These are phyloP conservation scores for Nymphalis c-album DNA, from an alignment of 2,888 invertebrate genomes.

Conservation along the genomic window DNA sequence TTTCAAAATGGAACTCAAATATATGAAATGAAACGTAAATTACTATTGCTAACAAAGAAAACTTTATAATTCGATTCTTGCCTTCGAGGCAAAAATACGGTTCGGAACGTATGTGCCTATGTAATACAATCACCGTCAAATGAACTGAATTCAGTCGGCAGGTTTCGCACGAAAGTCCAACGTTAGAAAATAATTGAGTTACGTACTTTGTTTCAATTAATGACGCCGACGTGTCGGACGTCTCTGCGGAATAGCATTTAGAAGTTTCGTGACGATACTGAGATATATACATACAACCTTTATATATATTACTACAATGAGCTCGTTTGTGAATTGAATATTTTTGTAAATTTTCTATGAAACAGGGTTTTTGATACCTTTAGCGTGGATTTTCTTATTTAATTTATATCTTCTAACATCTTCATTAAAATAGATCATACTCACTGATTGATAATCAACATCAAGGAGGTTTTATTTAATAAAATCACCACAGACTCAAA, in stretches of 20 bases:
- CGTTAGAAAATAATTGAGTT: conserved; percentile 49
- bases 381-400: no score
- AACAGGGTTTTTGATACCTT: no score
- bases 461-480: no score
- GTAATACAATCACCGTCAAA: conserved; percentile 44
- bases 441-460: no score
- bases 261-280: conserved; percentile 17
- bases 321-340: background rate
- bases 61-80: conserved; percentile 16
- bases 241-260: conserved; percentile 29
- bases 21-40: conserved; percentile 1
- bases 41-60: conserved; percentile 5
- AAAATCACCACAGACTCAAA: no score
- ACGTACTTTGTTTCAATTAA: conserved; percentile 52
- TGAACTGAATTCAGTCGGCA: conserved; percentile 44
- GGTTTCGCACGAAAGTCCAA: conserved; percentile 40
- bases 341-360: background rate
- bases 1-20: background rate
- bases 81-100: conserved; percentile 20
- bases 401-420: no score
- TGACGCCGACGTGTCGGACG: conserved; percentile 42
- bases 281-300: background rate
- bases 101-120: conserved; percentile 24
- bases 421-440: no score
- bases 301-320: background rate